These are phyloP conservation scores for Castor canadensis DNA, from an alignment of 2,113 vertebrate genomes.

Conservation along the genomic window DNA sequence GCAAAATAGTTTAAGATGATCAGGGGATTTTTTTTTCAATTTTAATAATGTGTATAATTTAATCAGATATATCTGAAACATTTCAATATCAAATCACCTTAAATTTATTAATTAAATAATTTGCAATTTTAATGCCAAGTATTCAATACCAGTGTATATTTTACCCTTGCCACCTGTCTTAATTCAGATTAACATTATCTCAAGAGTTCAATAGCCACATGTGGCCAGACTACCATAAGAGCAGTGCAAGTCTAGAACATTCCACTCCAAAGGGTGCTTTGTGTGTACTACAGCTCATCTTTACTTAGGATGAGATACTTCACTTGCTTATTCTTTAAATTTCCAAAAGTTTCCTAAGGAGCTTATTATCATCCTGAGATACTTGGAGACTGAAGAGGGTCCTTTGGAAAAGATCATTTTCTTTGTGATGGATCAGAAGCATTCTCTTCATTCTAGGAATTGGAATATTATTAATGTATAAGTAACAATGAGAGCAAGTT, in stretches of 20 bases:
- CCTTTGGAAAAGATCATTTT: slow-evolving; percentile 21
- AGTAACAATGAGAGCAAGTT: too few species aligned
- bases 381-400: not conserved
- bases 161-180: not conserved
- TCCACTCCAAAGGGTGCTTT: not conserved
- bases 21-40: not conserved
- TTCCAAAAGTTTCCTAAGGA: not conserved
- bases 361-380: not conserved
- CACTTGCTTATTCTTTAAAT: not conserved
- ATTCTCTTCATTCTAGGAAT: slow-evolving; percentile 56
- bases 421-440: slow-evolving; percentile 36
- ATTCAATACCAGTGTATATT: slow-evolving; percentile 16
- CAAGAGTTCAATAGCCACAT: not conserved
- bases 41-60: not conserved
- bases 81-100: not conserved
- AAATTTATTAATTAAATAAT: slow-evolving; percentile 18
- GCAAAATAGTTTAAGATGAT: not conserved
- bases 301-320: not conserved
- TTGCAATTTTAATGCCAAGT: not conserved
- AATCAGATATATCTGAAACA: not conserved
- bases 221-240: not conserved
- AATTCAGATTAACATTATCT: not conserved
- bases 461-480: not conserved
- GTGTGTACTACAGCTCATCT: not conserved
- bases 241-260: not conserved